phyloP scores from a whole-genome alignment of 1,140 invertebrate genomes.

The Drosophila bipectinata region DNA sequence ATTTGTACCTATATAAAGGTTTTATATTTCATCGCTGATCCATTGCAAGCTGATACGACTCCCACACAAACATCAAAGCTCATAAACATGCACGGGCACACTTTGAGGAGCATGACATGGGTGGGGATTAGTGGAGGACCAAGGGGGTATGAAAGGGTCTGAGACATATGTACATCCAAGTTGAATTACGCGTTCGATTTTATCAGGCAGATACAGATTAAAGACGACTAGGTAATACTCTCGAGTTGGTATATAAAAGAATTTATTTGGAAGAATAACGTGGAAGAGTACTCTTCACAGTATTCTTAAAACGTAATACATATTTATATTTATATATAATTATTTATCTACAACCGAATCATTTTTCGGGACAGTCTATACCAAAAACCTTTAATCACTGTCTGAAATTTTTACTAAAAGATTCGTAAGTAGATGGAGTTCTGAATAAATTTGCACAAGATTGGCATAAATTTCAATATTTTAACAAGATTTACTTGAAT shows the following conservation, averaged over 20 bases:
- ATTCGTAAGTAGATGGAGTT: no score
- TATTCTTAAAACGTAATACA: no score
- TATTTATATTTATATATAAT: no score
- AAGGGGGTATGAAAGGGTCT: background rate
- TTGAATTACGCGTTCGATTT: conserved; percentile 71
- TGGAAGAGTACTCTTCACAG: no score
- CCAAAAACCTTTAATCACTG: no score
- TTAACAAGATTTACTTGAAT: no score
- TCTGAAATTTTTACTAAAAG: no score
- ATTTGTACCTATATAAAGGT: conserved; percentile 7
- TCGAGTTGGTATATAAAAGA: background rate
- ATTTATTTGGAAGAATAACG: background rate
- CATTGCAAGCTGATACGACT: conserved; percentile 30
- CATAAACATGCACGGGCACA: conserved; percentile 65
- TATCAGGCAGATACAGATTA: background rate
- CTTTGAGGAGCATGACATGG: background rate
- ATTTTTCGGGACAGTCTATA: no score
- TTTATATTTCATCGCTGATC: conserved; percentile 31
- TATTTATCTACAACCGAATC: no score
- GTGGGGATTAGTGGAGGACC: background rate
- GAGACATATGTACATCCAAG: conserved; percentile 32
- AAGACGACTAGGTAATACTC: conserved; percentile 16
- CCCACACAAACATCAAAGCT: conserved; percentile 45
- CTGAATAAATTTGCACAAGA: no score
- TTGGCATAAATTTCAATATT: no score